phyloP scores from a whole-genome alignment of 2,797 vertebrate species.

The Gephyroberyx darwinii region DNA sequence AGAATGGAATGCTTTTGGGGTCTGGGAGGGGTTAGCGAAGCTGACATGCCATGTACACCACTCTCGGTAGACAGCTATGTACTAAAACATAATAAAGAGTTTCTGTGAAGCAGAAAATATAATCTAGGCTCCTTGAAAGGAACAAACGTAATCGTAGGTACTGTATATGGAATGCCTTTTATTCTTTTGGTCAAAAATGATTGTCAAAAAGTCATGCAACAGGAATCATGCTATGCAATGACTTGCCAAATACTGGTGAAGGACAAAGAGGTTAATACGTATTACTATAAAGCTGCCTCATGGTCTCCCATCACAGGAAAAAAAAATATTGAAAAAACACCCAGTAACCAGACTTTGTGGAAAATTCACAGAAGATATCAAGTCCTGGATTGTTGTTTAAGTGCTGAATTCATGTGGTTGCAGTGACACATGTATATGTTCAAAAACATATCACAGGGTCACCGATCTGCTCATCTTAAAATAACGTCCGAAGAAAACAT shows the following conservation, averaged over 20 bases:
- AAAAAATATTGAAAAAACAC: conserved; percentile 25
- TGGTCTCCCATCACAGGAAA: conserved; percentile 54
- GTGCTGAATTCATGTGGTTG: conserved; percentile 36
- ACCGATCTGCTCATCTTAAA: conserved; percentile 39
- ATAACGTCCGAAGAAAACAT: conserved; percentile 29
- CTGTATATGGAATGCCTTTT: conserved; percentile 69
- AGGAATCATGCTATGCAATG: conserved; percentile 57
- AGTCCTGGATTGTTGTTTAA: conserved; percentile 7
- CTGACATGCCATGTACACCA: not conserved
- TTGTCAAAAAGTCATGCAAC: conserved; percentile 76
- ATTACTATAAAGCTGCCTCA: conserved; percentile 71
- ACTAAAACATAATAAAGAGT: not conserved
- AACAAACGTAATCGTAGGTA: conserved; percentile 37
- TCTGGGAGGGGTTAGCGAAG: not conserved
- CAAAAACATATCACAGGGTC: conserved; percentile 60
- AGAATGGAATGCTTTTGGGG: conserved; percentile 2
- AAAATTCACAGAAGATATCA: not conserved
- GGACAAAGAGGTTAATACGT: conserved; percentile 41
- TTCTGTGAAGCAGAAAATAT: conserved; percentile 15
- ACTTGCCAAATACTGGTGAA: conserved; percentile 50
- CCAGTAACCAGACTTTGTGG: conserved; percentile 21
- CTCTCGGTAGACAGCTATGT: not conserved
- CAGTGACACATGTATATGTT: conserved; percentile 25
- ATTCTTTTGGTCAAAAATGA: conserved; percentile 73
- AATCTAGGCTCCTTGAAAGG: conserved; percentile 31